A percentile compares a stretch with the other conserved stretches of the same genome.
phyloP scores from a whole-genome alignment of 2,888 invertebrate species.

The Plagiodera versicolora region DNA sequence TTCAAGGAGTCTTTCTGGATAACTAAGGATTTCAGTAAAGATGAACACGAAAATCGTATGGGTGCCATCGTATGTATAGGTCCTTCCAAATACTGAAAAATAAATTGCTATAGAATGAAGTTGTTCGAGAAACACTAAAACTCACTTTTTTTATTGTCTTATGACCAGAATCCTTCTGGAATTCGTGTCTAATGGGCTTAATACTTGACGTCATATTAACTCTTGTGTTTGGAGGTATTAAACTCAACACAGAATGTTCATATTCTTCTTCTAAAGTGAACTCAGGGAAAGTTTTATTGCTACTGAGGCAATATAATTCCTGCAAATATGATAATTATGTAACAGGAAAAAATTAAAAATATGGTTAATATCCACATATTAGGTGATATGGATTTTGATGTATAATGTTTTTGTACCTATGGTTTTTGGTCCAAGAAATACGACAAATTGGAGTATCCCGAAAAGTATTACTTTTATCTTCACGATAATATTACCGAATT shows the following conservation, averaged over 20 bases:
- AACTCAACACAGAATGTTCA: constrained; percentile 39
- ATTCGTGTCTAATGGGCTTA: constrained; percentile 37
- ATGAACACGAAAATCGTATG: constrained; percentile 44
- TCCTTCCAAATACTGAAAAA: constrained; percentile 48
- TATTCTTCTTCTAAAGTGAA: constrained; percentile 20
- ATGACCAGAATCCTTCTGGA: constrained; percentile 37
- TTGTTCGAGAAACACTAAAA: not conserved
- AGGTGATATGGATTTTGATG: too few species aligned
- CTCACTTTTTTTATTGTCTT: constrained; percentile 43
- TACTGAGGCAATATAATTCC: constrained; percentile 48
- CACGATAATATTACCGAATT: too few species aligned
- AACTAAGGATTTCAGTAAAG: constrained; percentile 46
- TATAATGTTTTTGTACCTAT: too few species aligned
- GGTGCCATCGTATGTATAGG: constrained; percentile 51
- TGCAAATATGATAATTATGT: constrained; percentile 37
- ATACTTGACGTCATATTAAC: constrained; percentile 18
- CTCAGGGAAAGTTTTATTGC: constrained; percentile 35
- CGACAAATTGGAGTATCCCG: too few species aligned
- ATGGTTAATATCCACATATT: too few species aligned
- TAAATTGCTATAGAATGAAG: constrained; percentile 3
- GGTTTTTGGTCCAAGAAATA: too few species aligned
- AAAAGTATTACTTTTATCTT: too few species aligned
- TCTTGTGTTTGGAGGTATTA: constrained; percentile 39
- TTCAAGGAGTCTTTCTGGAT: constrained; percentile 37
- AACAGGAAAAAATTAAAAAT: too few species aligned